Evolutionary conservation across 2,888 invertebrate genomes (phyloP), one percentile per base, ranked within the genome.

Genomic region (Leptothorax acervorum): DNA sequence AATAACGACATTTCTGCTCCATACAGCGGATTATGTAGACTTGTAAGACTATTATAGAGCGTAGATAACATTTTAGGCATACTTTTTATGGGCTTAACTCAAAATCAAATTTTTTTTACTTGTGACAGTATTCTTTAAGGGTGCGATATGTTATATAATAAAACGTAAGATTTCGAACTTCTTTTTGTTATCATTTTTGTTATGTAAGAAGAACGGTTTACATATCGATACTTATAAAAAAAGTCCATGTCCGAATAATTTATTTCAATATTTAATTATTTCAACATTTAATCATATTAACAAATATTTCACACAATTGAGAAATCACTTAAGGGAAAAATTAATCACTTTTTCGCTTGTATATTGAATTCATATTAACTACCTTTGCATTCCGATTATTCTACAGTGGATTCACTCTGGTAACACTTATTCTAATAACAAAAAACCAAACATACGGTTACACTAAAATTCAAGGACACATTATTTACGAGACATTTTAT

Each of bases 401-500:
- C 9, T 74, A 81, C 48, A 18, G 35, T 48, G 48, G 48, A 81
- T 39, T 79, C 48, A 81, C 23, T 79, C 35, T 35, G 31, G 3
- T 6, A 45, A 28, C 11, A 76, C 63, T 51, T 75, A 53, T 74
- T 86, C 70, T 86, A 81, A 11, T 71, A 35, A 85, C 60, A 82
- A 85, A 71, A 82, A 53, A 82, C 42, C 79, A 42, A 78, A 60
- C 75, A 53, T 83, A 82, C 65, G 12, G 57, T 76, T 89, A 89
- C 78, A 86, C 48, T 74, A 51, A 85, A 81, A 83, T 81, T 86
- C 84, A 83, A 85, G 74, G 84, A 76, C 86, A 85, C 84, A 85
- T 88, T 88, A 85, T 88, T 88, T 89, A 83, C 84, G 85, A 88
- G 83, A 88, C 82, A 85, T 82, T 74, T 76, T 66, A 86, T 84